Conservation (phyloP, 2,113 vertebrate species). For the Columbina picui region DNA sequence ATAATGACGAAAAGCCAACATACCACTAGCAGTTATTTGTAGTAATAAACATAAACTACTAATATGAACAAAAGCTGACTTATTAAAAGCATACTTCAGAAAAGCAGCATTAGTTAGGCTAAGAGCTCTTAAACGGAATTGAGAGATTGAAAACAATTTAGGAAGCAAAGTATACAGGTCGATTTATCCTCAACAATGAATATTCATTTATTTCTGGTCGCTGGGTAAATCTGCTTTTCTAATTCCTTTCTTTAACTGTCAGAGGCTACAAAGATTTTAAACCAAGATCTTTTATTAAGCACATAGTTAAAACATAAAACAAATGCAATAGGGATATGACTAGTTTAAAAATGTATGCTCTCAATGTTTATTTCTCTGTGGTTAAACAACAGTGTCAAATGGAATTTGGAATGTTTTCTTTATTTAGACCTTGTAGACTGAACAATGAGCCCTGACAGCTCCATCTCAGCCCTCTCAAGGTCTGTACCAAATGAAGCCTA, state of each 20-base stretch:
- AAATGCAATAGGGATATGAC: neutral
- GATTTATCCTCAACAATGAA: conserved; percentile 29
- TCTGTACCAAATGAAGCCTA: conserved; percentile 65
- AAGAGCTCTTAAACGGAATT: neutral
- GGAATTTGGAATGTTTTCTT: conserved; percentile 70
- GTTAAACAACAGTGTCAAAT: conserved; percentile 36
- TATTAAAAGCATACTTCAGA: neutral
- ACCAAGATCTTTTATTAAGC: neutral
- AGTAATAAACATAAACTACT: conserved; percentile 18
- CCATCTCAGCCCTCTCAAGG: conserved; percentile 60
- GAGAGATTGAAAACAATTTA: conserved; percentile 5
- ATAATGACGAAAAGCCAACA: neutral
- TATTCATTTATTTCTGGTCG: conserved; percentile 52
- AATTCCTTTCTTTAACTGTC: neutral
- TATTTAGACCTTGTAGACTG: conserved; percentile 61
- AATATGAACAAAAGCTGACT: neutral
- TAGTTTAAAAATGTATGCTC: neutral
- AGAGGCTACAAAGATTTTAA: neutral
- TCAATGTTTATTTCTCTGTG: conserved; percentile 31
- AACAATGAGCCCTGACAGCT: conserved; percentile 72
- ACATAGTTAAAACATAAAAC: neutral
- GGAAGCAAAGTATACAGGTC: conserved; percentile 23
- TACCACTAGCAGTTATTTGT: neutral
- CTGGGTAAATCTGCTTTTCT: conserved; percentile 8
- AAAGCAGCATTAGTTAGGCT: neutral